These are phyloP conservation scores for Cercocebus atys DNA, from an alignment of 2,113 vertebrate species.

Conservation along the genomic window DNA sequence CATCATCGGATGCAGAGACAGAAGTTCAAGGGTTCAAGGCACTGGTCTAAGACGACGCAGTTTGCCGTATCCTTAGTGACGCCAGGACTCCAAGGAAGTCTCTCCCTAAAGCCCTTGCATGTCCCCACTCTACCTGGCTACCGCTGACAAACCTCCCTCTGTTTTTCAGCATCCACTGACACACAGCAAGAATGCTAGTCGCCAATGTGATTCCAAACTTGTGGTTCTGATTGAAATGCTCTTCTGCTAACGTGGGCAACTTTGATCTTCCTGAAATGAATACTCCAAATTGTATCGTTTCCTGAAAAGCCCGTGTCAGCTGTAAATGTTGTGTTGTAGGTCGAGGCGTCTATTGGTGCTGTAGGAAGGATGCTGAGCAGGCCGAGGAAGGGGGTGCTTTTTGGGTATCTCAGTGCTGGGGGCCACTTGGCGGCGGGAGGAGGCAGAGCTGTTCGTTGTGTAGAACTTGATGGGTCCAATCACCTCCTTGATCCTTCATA, in stretches of 20 bases:
- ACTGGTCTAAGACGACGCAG: neutral
- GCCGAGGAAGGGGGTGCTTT: neutral
- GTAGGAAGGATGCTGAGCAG: neutral
- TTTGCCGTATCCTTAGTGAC: neutral
- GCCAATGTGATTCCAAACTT: neutral
- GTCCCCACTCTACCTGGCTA: too few relatives aligned
- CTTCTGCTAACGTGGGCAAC: neutral
- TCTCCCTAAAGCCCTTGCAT: neutral
- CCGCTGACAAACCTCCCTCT: too few relatives aligned
- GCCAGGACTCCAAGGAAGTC: neutral
- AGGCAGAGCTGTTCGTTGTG: neutral
- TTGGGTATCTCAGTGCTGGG: neutral
- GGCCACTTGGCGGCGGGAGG: too few relatives aligned
- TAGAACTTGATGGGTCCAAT: too few relatives aligned
- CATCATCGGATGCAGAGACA: neutral
- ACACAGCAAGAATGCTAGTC: accelerated
- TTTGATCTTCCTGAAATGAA: neutral
- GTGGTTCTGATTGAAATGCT: neutral
- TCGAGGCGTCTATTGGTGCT: neutral
- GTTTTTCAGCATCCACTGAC: neutral
- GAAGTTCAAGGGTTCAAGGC: neutral
- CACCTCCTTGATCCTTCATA: neutral
- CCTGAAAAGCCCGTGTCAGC: neutral
- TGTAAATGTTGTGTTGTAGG: neutral
- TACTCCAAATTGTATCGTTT: neutral